Conservation (phyloP, 2,113 vertebrate species). For the Archocentrus centrarchus region DNA sequence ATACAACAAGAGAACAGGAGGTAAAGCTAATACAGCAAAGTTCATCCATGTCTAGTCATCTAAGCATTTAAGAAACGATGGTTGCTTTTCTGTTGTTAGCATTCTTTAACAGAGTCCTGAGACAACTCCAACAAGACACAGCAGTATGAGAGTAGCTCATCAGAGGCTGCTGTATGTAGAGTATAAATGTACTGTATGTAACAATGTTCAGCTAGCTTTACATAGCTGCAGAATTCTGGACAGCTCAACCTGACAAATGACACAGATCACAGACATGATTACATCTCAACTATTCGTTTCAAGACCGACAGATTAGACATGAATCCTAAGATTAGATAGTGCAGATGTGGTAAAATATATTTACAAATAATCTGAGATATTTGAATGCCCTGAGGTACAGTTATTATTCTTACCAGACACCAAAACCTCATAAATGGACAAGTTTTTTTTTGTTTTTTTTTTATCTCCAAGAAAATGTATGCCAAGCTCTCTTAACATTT, state of each 20-base stretch:
- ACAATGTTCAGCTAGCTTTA: conserved; percentile 10
- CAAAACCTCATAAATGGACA: conserved; percentile 34
- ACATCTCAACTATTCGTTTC: background rate
- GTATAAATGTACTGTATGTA: conserved; percentile 14
- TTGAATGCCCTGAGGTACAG: conserved; percentile 48
- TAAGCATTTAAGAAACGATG: background rate
- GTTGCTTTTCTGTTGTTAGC: conserved; percentile 13
- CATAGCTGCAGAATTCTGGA: background rate
- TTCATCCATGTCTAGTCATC: conserved; percentile 3
- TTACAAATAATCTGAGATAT: conserved; percentile 44
- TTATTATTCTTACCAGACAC: conserved; percentile 13
- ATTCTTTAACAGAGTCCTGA: conserved; percentile 8
- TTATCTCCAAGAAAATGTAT: background rate
- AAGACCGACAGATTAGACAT: conserved; percentile 8
- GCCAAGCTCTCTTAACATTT: conserved; percentile 2
- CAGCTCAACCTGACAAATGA: background rate
- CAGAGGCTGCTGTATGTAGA: conserved; percentile 11
- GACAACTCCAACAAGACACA: conserved; percentile 21
- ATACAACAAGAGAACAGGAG: conserved; percentile 13
- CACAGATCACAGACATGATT: conserved; percentile 13
- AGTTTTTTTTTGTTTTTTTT: background rate
- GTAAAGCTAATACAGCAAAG: conserved; percentile 8
- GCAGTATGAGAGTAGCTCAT: background rate
- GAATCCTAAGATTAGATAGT: background rate
- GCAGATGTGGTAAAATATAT: conserved; percentile 39